phyloP scores from a whole-genome alignment of 2,797 vertebrate genomes.

The Pteropus rufus region DNA sequence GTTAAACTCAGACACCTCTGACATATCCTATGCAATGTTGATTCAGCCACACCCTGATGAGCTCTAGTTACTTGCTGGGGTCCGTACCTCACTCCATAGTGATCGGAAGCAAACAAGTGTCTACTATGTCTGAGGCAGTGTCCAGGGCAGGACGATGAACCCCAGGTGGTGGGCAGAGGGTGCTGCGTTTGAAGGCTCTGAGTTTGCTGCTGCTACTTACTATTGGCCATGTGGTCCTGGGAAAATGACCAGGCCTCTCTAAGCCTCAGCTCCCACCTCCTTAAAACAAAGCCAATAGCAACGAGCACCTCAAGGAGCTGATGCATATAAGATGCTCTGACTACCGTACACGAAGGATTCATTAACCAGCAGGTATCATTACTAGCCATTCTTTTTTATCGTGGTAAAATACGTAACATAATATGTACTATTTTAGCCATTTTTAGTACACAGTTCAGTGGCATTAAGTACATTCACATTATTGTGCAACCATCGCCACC shows the following conservation, averaged over 20 bases:
- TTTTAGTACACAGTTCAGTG: neutral
- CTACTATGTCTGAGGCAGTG: neutral
- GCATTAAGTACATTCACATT: neutral
- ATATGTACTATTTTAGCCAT: neutral
- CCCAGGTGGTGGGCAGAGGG: no score
- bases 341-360: accelerated
- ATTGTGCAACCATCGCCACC: no score
- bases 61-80: neutral
- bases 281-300: neutral
- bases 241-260: neutral
- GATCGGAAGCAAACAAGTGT: neutral
- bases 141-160: neutral
- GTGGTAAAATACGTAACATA: no score
- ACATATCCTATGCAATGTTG: neutral
- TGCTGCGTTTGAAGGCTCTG: neutral
- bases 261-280: neutral
- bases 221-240: neutral
- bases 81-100: neutral
- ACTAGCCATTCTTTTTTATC: neutral
- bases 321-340: accelerated
- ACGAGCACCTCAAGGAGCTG: neutral
- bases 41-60: neutral
- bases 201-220: neutral
- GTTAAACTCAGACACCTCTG: neutral
- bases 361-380: neutral